These are phyloP conservation scores for Cerastis rubricosa DNA, from an alignment of 2,888 invertebrate genomes.

Conservation along the genomic window DNA sequence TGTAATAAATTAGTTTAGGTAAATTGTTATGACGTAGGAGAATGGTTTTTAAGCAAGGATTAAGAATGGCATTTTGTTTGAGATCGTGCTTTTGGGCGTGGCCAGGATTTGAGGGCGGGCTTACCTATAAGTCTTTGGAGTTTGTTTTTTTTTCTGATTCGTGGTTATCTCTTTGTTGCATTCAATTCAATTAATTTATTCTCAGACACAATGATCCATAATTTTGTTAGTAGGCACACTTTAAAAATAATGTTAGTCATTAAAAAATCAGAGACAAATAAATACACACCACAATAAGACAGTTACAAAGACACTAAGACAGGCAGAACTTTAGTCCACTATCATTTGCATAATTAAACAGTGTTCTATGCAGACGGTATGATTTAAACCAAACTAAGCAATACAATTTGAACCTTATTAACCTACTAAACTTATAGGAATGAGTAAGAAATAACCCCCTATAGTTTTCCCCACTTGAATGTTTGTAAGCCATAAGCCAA, in stretches of 20 bases:
- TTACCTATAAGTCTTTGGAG: background rate
- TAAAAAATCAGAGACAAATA: no score
- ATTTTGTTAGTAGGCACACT: no score
- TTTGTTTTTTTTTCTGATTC: background rate
- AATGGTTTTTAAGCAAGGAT: slow-evolving; percentile 29
- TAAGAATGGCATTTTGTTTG: slow-evolving; percentile 34
- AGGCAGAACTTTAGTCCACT: no score
- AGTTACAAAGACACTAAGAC: no score
- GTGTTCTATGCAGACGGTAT: background rate
- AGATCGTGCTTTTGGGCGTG: slow-evolving; percentile 24
- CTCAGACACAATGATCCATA: no score
- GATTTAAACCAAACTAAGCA: background rate
- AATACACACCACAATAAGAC: no score
- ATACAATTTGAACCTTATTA: background rate
- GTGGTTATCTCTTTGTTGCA: background rate
- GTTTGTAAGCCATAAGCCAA: background rate
- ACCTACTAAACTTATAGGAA: background rate
- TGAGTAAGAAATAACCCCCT: background rate
- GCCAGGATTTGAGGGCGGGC: background rate
- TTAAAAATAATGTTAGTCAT: no score
- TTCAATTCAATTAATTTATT: no score
- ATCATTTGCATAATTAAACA: background rate
- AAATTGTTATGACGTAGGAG: slow-evolving; percentile 57
- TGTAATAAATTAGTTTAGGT: slow-evolving; percentile 56
- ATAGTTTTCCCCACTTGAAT: background rate